These are phyloP conservation scores for Apamea sordens DNA, from an alignment of 2,888 invertebrate genomes.

Conservation along the genomic window DNA sequence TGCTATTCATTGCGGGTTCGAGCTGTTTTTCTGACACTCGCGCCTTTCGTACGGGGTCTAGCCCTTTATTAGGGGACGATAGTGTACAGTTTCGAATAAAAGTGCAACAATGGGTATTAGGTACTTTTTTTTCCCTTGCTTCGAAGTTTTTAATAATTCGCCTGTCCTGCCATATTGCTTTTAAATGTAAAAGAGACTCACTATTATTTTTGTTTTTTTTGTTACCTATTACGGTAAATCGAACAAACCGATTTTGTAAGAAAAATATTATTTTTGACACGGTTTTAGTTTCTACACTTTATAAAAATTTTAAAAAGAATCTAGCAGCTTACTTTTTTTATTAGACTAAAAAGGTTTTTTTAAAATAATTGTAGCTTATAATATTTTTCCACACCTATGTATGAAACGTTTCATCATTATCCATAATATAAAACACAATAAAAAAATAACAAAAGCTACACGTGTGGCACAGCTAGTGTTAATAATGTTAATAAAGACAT, in stretches of 20 bases:
- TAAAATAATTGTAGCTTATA: too few species aligned
- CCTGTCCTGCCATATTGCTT: too few species aligned
- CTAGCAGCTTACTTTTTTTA: too few species aligned
- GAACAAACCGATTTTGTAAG: background rate
- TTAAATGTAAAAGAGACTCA: background rate
- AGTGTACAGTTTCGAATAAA: slow-evolving; percentile 67
- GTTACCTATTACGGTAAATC: background rate
- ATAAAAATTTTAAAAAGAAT: too few species aligned
- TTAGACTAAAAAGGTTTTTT: too few species aligned
- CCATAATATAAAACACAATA: too few species aligned
- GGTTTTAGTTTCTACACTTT: too few species aligned
- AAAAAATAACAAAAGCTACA: background rate
- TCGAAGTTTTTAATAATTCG: background rate
- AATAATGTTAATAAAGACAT: slow-evolving; percentile 30
- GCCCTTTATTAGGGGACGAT: slow-evolving; percentile 73
- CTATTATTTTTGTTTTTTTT: background rate
- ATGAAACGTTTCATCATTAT: too few species aligned
- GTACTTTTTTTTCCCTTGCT: background rate
- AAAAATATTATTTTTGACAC: background rate
- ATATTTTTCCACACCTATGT: too few species aligned
- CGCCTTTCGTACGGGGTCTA: slow-evolving; percentile 77
- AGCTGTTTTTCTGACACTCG: slow-evolving; percentile 86
- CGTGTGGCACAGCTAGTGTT: slow-evolving; percentile 14
- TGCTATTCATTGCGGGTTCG: slow-evolving; percentile 88
- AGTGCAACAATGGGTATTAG: slow-evolving; percentile 33